Conservation (phyloP, 2,797 vertebrate species). For the Leuciscus waleckii region DNA sequence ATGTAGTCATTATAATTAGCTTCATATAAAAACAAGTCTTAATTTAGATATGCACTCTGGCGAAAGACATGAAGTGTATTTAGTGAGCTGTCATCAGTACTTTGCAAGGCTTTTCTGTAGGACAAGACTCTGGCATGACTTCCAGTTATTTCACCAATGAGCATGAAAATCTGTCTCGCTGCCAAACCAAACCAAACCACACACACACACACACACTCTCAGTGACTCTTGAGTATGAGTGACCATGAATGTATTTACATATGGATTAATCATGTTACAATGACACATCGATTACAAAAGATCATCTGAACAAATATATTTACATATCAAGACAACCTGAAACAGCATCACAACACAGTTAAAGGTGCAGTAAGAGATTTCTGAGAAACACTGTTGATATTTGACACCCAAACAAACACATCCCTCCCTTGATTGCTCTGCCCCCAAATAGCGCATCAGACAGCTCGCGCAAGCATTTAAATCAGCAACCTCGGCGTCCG, state of each 20-base stretch:
- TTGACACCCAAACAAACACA: not conserved
- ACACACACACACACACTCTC: constrained; percentile 4
- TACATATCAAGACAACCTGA: not conserved
- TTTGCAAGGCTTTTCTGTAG: constrained; percentile 22
- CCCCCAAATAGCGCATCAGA: not conserved
- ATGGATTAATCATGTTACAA: not conserved
- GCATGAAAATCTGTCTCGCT: constrained; percentile 23
- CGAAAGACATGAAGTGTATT: constrained; percentile 35
- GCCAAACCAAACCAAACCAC: constrained; percentile 45
- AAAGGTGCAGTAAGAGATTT: not conserved
- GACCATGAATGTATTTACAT: not conserved
- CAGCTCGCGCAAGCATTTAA: not conserved
- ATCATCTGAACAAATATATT: not conserved
- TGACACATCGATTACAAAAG: not conserved
- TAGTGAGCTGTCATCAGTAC: constrained; percentile 47
- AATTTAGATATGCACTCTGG: not conserved
- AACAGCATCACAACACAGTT: not conserved
- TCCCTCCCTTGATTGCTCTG: not conserved
- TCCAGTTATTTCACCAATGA: constrained; percentile 38
- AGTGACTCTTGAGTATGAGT: constrained; percentile 6
- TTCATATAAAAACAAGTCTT: not conserved
- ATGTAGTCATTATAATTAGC: not conserved
- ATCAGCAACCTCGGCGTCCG: too few relatives aligned
- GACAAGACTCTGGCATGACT: constrained; percentile 24
- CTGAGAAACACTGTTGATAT: not conserved